These are phyloP conservation scores for Okapia johnstoni DNA, from an alignment of 2,113 vertebrate genomes.

Conservation along the genomic window DNA sequence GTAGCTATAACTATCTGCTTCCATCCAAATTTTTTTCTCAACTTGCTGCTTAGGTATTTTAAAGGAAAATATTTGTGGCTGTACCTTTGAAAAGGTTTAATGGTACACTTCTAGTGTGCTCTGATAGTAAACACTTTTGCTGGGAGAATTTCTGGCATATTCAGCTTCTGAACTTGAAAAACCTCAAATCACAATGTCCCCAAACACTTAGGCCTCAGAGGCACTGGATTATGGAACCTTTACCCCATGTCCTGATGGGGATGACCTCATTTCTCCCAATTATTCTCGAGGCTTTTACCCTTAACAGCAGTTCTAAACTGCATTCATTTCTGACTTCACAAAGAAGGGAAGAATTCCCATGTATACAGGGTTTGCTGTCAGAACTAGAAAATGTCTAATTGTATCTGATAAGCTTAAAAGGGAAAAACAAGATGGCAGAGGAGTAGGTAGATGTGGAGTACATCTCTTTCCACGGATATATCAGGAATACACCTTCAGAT, in stretches of 20 bases:
- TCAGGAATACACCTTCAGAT: neutral
- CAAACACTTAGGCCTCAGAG: neutral
- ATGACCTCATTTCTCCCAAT: neutral
- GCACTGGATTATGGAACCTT: neutral
- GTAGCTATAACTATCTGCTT: neutral
- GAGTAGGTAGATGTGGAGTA: neutral
- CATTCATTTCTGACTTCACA: neutral
- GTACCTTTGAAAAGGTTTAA: neutral
- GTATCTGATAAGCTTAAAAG: neutral
- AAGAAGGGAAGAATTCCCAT: neutral
- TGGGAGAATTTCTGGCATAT: neutral
- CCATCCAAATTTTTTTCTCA: neutral
- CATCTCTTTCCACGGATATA: neutral
- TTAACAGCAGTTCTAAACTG: neutral
- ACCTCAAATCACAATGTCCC: neutral
- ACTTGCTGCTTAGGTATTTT: neutral
- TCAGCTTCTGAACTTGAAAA: slow-evolving; percentile 14
- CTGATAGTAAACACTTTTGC: neutral
- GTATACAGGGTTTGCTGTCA: neutral
- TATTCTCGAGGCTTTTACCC: neutral
- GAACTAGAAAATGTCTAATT: neutral
- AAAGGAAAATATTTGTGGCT: neutral
- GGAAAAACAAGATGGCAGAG: neutral
- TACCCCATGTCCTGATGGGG: neutral
- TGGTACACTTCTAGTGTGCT: neutral